These are phyloP conservation scores for Seira ritae DNA, from an alignment of 2,888 invertebrate species.

Conservation along the genomic window DNA sequence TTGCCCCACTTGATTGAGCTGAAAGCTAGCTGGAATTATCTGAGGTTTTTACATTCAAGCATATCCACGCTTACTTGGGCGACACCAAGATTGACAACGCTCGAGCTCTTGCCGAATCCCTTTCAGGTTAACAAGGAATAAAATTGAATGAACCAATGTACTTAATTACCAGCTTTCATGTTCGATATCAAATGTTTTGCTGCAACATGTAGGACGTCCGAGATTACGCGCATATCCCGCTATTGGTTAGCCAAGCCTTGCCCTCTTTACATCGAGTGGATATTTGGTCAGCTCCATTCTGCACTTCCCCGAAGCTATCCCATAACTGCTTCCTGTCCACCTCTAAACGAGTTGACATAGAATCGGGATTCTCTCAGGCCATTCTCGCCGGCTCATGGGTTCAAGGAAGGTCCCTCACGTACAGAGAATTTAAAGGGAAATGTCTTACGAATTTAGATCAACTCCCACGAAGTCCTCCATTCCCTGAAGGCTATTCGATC, in stretches of 20 bases:
- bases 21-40: constrained; percentile 70
- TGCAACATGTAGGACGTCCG: constrained; percentile 65
- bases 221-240: constrained; percentile 70
- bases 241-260: constrained; percentile 65
- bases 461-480: constrained; percentile 57
- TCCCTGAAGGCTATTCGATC: constrained; percentile 43
- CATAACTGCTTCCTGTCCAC: constrained; percentile 53
- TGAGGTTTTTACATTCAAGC: constrained; percentile 70
- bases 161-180: neutral
- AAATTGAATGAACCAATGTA: neutral
- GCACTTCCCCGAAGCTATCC: constrained; percentile 39
- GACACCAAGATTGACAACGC: constrained; percentile 61
- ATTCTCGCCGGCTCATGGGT: constrained; percentile 42
- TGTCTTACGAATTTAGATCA: constrained; percentile 66
- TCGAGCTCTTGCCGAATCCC: constrained; percentile 72
- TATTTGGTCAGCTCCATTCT: constrained; percentile 67
- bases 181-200: constrained; percentile 16
- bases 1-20: constrained; percentile 70
- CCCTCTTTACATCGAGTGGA: constrained; percentile 68
- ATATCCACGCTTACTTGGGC: constrained; percentile 67
- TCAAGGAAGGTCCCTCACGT: constrained; percentile 45
- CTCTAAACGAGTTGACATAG: constrained; percentile 39
- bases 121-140: constrained; percentile 63
- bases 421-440: constrained; percentile 62
- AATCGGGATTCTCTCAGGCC: constrained; percentile 38